A percentile compares a stretch with the other conserved stretches of the same genome.
These are phyloP conservation scores for Chitala chitala DNA, from an alignment of 2,113 vertebrate species.

Conservation along the genomic window DNA sequence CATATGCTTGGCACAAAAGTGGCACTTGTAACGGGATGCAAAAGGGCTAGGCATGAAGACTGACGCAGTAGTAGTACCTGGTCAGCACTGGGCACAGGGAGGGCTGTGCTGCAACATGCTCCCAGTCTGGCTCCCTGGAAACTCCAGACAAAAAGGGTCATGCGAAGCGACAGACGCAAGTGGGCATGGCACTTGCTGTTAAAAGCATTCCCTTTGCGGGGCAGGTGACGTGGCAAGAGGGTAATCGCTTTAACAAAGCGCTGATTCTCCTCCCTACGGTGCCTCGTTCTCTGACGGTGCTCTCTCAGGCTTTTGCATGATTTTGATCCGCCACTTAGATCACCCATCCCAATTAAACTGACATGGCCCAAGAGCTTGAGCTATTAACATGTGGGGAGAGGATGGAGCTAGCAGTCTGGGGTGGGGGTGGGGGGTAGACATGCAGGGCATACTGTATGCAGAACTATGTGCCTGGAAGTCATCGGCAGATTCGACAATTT, in stretches of 20 bases:
- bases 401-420: conserved; percentile 30
- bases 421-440: conserved; percentile 7
- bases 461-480: neutral
- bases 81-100: neutral
- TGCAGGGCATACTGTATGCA: neutral
- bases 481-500: neutral
- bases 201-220: conserved; percentile 30
- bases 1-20: no score
- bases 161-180: conserved; percentile 32
- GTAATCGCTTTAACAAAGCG: conserved; percentile 49
- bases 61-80: neutral
- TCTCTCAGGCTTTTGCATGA: conserved; percentile 17
- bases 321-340: conserved; percentile 33
- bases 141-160: conserved; percentile 1
- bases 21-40: no score
- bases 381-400: conserved; percentile 29
- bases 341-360: conserved; percentile 58
- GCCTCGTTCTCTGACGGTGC: no score
- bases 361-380: conserved; percentile 52
- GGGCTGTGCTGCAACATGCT: neutral
- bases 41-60: neutral
- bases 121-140: neutral
- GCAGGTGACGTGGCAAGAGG: conserved; percentile 24
- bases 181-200: conserved; percentile 32
- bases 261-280: neutral